These are phyloP conservation scores for Wiebesia pumilae DNA, from an alignment of 1,140 invertebrate species.

Conservation along the genomic window DNA sequence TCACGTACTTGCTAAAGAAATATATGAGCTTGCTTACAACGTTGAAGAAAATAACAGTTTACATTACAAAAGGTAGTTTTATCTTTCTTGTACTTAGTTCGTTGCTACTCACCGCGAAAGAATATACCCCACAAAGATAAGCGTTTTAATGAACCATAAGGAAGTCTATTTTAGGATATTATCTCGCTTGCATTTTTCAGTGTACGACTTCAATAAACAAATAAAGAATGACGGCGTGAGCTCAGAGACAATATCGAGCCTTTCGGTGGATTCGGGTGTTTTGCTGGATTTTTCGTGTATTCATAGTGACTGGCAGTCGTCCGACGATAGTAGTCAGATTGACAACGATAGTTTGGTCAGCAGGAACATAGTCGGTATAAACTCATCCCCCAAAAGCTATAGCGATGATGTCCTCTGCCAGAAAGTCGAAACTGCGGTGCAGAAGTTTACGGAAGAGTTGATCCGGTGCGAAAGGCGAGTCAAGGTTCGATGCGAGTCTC, in stretches of 20 bases:
- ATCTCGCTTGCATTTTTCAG: not conserved
- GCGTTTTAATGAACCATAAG: not conserved
- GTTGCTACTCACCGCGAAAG: not conserved
- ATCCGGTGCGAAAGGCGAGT: conserved; percentile 64
- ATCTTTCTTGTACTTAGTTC: too few species aligned
- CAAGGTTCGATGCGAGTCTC: conserved; percentile 48
- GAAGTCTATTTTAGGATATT: not conserved
- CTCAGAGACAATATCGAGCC: not conserved
- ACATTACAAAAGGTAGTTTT: too few species aligned
- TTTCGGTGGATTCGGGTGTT: conserved; percentile 65
- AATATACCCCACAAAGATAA: not conserved
- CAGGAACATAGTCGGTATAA: too few species aligned
- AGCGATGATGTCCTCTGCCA: conserved; percentile 59
- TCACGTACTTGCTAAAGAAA: too few species aligned
- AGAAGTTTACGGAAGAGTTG: conserved; percentile 66
- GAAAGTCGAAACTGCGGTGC: conserved; percentile 62
- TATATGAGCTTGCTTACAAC: too few species aligned
- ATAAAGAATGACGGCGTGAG: not conserved
- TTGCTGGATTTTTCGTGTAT: conserved; percentile 55
- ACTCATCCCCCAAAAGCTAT: not conserved
- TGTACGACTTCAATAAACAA: not conserved
- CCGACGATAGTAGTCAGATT: not conserved
- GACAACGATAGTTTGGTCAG: not conserved
- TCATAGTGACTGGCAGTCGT: not conserved
- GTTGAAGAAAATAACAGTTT: too few species aligned